Evolutionary conservation across 2,888 invertebrate species (phyloP).

Genomic region (Poecilus cupreus): DNA sequence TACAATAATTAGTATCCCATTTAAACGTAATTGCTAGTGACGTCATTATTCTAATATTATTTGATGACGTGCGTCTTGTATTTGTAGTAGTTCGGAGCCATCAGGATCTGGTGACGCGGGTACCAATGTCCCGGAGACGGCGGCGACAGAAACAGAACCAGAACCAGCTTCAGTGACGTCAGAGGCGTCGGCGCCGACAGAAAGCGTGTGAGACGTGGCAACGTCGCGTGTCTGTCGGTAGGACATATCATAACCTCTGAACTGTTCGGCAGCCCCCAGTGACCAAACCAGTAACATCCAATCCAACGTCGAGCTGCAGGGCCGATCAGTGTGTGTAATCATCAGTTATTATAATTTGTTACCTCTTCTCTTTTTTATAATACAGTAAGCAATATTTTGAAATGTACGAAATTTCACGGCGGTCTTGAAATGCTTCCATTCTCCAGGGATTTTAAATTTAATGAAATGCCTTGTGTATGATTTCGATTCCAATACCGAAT

Average conservation of each 20-base stretch:
- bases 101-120: constrained; percentile 8
- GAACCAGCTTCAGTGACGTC: neutral
- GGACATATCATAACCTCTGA: constrained; percentile 46
- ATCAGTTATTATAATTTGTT: constrained; percentile 27
- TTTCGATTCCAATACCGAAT: constrained; percentile 21
- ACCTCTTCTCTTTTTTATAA: constrained; percentile 37
- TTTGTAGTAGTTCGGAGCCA: constrained; percentile 12
- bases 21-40: no score
- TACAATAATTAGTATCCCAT: no score
- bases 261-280: constrained; percentile 16
- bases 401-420: constrained; percentile 40
- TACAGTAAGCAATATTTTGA: constrained; percentile 57
- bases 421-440: constrained; percentile 54
- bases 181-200: neutral
- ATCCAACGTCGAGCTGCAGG: neutral
- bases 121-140: neutral
- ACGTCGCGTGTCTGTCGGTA: constrained; percentile 14
- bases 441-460: constrained; percentile 54
- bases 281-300: constrained; percentile 12
- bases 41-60: no score
- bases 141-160: constrained; percentile 4
- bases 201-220: constrained; percentile 13
- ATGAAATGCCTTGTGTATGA: constrained; percentile 48
- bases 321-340: constrained; percentile 34
- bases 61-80: no score